Conservation (phyloP, 1,140 invertebrate species). For the Wiebesia pumilae region DNA sequence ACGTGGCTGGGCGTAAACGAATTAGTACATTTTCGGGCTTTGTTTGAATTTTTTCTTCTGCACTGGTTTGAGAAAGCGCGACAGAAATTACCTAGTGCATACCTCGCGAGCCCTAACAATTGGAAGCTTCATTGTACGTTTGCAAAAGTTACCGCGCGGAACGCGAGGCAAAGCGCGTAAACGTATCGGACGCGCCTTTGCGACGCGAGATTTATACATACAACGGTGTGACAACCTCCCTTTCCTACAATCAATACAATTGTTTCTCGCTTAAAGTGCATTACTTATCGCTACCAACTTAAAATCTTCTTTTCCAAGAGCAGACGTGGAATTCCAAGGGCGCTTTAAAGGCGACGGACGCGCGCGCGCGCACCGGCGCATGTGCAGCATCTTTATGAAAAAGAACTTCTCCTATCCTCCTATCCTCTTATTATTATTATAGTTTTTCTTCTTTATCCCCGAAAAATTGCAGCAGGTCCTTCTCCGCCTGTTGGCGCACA, state of each 20-base stretch:
- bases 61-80: neutral
- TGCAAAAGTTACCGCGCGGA: too few relatives aligned
- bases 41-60: neutral
- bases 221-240: neutral
- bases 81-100: neutral
- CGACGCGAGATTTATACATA: too few relatives aligned
- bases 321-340: conserved; percentile 39
- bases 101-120: too few relatives aligned
- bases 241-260: neutral
- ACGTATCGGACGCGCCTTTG: neutral
- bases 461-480: conserved; percentile 61
- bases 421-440: conserved; percentile 45
- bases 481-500: conserved; percentile 48
- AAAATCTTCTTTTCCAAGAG: neutral
- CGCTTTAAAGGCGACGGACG: conserved; percentile 43
- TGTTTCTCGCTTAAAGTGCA: conserved; percentile 3
- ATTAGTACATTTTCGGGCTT: conserved; percentile 19
- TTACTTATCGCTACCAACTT: conserved; percentile 21
- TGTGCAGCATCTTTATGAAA: neutral
- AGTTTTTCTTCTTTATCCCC: conserved; percentile 32
- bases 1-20: neutral
- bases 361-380: neutral
- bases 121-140: too few relatives aligned
- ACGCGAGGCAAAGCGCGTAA: too few relatives aligned
- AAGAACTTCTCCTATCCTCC: conserved; percentile 6